A percentile compares a stretch with the other conserved stretches of the same genome.
Conservation (phyloP, 2,888 invertebrate genomes). For the Dysmachus trigonus region DNA sequence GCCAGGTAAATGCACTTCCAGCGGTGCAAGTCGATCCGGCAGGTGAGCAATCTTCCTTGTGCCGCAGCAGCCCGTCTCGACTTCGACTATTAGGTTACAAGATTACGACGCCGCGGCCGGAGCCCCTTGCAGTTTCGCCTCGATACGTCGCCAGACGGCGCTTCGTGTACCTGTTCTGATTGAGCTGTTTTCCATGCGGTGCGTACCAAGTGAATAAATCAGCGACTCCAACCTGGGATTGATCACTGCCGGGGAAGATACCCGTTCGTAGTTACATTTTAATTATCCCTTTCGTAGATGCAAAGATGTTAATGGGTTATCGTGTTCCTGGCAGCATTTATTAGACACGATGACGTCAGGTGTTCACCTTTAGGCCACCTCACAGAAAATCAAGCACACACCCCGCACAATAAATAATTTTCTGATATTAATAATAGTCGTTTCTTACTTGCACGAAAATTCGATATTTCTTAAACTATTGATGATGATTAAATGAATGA, state of each 20-base stretch:
- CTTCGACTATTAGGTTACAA: neutral
- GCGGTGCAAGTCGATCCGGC: neutral
- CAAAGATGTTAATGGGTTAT: neutral
- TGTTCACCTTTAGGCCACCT: neutral
- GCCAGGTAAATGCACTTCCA: slow-evolving; percentile 32
- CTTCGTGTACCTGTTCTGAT: neutral
- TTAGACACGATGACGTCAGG: neutral
- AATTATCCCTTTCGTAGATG: neutral
- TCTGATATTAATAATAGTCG: neutral
- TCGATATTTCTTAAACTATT: too few relatives aligned
- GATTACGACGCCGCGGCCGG: neutral
- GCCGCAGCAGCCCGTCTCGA: neutral
- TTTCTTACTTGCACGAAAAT: too few relatives aligned
- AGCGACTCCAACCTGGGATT: neutral
- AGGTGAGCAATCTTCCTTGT: neutral
- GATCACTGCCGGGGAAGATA: neutral
- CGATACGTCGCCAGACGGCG: neutral
- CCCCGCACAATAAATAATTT: neutral
- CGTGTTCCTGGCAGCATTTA: neutral
- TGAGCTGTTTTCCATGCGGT: slow-evolving; percentile 21
- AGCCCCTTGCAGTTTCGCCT: slow-evolving; percentile 8
- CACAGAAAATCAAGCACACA: neutral
- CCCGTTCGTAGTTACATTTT: neutral
- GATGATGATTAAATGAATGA: too few relatives aligned
- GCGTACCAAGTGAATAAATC: slow-evolving; percentile 25